phyloP scores from a whole-genome alignment of 2,888 invertebrate species.

The Drosophila planitibia region DNA sequence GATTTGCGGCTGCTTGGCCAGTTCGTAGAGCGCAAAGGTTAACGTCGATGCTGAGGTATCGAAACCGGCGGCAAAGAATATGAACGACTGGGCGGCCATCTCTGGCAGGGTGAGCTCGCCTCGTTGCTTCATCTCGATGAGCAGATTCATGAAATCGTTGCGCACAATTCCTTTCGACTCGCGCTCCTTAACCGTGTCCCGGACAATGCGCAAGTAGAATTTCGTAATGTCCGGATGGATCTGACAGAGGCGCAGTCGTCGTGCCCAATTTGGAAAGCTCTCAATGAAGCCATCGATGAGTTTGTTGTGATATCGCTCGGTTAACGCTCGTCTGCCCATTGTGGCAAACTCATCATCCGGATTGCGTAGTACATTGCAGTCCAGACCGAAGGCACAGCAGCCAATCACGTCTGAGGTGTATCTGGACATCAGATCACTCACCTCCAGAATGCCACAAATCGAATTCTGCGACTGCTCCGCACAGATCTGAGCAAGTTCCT shows the following conservation, averaged over 20 bases:
- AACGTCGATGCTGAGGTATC: constrained; percentile 86
- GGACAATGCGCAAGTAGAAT: constrained; percentile 79
- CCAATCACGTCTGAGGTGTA: constrained; percentile 86
- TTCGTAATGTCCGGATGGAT: constrained; percentile 64
- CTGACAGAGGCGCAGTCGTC: constrained; percentile 59
- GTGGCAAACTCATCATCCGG: constrained; percentile 82
- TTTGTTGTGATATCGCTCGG: constrained; percentile 58
- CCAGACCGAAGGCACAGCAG: constrained; percentile 85
- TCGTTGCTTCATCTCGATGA: constrained; percentile 83
- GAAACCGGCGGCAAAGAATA: constrained; percentile 87
- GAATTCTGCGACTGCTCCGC: constrained; percentile 54
- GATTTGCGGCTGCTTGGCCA: constrained; percentile 86
- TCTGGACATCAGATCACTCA: constrained; percentile 80
- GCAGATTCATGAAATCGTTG: constrained; percentile 86
- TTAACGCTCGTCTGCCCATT: constrained; percentile 70
- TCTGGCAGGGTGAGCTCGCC: constrained; percentile 82
- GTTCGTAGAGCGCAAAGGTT: constrained; percentile 85
- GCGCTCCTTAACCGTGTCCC: constrained; percentile 83
- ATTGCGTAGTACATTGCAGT: constrained; percentile 84
- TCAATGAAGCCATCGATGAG: constrained; percentile 56
- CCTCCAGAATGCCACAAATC: constrained; percentile 66
- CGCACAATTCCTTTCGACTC: constrained; percentile 78
- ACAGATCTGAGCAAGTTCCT: constrained; percentile 49
- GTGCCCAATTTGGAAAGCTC: constrained; percentile 63
- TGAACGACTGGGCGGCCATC: constrained; percentile 86